These are phyloP conservation scores for Himalopsyche tibetana DNA, from an alignment of 2,888 invertebrate species.

Conservation along the genomic window DNA sequence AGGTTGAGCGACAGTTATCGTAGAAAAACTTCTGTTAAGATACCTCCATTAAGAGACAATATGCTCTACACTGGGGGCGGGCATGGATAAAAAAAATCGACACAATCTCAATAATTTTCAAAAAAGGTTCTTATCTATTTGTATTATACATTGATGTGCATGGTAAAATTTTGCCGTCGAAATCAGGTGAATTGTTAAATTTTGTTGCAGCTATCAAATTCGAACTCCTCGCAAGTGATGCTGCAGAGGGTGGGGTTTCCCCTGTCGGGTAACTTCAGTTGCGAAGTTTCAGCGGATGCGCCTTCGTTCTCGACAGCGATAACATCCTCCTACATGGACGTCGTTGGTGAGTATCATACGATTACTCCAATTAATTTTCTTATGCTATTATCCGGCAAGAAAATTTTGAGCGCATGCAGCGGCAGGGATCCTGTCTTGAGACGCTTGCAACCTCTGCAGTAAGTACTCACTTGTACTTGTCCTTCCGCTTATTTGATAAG, in stretches of 20 bases:
- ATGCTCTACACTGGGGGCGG: no score
- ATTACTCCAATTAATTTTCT: slow-evolving; percentile 12
- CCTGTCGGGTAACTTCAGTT: slow-evolving; percentile 83
- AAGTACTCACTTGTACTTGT: neutral
- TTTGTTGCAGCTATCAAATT: slow-evolving; percentile 79
- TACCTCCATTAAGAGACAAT: no score
- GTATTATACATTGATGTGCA: no score
- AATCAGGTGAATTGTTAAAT: slow-evolving; percentile 23
- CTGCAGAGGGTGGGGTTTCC: slow-evolving; percentile 82
- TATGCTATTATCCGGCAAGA: neutral
- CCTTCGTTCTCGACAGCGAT: slow-evolving; percentile 82
- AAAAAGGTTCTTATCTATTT: no score
- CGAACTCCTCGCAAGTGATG: slow-evolving; percentile 83
- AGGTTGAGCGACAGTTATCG: no score
- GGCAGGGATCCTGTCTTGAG: slow-evolving; percentile 7
- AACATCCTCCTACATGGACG: slow-evolving; percentile 81
- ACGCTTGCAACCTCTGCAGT: neutral
- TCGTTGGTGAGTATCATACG: slow-evolving; percentile 79
- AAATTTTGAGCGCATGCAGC: neutral
- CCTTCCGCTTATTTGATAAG: neutral
- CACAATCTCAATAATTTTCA: no score
- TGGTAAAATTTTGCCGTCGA: no score
- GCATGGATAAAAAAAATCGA: no score
- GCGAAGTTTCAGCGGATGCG: slow-evolving; percentile 83
- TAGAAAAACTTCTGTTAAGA: no score